Evolutionary conservation across 2,113 vertebrate species (phyloP).

Genomic region (Brachyistius frenatus): DNA sequence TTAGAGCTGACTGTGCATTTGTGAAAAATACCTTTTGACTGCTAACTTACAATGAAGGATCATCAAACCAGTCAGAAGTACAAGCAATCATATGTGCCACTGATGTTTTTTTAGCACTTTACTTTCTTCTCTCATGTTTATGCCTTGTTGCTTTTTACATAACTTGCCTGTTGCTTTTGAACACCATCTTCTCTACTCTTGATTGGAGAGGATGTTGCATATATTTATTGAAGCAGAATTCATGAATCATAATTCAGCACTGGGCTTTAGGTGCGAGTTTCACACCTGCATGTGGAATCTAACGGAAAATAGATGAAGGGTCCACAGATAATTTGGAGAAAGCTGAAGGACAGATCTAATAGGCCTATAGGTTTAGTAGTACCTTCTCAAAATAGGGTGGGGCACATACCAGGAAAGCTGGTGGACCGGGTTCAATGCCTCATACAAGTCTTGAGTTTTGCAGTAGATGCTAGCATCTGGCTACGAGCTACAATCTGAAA

Average conservation of each 20-base stretch:
- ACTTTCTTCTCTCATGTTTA: conserved; percentile 24
- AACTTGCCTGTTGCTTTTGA: conserved; percentile 47
- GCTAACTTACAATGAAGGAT: conserved; percentile 6
- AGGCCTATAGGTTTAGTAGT: conserved; percentile 6
- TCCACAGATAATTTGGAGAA: conserved; percentile 34
- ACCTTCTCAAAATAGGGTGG: conserved; percentile 24
- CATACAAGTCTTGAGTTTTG: background rate
- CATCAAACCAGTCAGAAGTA: conserved; percentile 7
- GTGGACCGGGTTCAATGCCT: background rate
- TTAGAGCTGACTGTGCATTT: conserved; percentile 18
- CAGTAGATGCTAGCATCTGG: conserved; percentile 20
- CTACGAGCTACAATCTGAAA: conserved; percentile 28
- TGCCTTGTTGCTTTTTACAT: conserved; percentile 56
- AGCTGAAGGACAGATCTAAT: conserved; percentile 38
- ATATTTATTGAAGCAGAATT: conserved; percentile 65
- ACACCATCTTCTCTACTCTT: conserved; percentile 7
- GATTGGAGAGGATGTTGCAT: conserved; percentile 42
- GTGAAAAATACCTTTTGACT: conserved; percentile 12
- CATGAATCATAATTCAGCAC: conserved; percentile 35
- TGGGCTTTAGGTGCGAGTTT: conserved; percentile 21
- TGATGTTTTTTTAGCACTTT: conserved; percentile 50
- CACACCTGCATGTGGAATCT: conserved; percentile 36
- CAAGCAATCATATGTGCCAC: conserved; percentile 20
- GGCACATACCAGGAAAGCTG: conserved; percentile 13
- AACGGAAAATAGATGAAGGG: conserved; percentile 36